phyloP scores from a whole-genome alignment of 2,797 vertebrate species.

The Philypnodon macrostomus region DNA sequence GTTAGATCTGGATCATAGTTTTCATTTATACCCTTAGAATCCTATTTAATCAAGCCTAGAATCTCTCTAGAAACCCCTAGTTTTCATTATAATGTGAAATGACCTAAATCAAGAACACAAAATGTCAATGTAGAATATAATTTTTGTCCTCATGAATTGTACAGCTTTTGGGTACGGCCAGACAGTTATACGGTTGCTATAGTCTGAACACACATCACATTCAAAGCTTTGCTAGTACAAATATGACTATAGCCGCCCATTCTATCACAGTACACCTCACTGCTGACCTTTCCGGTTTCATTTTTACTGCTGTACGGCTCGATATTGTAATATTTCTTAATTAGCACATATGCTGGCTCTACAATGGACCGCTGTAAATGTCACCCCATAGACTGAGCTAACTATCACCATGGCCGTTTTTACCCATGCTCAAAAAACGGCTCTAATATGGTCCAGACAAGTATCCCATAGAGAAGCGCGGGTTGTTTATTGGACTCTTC shows the following conservation, averaged over 20 bases:
- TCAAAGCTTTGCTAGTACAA: too few species aligned
- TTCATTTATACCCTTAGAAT: conserved; percentile 2
- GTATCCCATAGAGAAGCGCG: background rate
- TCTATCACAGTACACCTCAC: background rate
- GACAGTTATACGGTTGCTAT: background rate
- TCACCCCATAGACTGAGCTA: background rate
- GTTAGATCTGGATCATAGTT: too few species aligned
- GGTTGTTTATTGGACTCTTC: conserved; percentile 2
- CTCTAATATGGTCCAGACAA: conserved; percentile 3
- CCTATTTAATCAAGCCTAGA: background rate
- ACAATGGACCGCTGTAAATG: background rate
- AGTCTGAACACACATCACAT: too few species aligned
- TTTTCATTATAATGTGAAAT: too few species aligned
- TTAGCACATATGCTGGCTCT: background rate
- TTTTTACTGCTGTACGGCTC: too few species aligned
- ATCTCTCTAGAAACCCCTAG: too few species aligned
- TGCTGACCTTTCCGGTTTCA: background rate
- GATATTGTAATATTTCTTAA: background rate
- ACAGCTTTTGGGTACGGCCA: too few species aligned
- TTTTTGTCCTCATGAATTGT: too few species aligned
- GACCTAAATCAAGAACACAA: too few species aligned
- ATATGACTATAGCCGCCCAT: too few species aligned
- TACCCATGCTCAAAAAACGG: background rate
- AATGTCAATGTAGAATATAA: too few species aligned
- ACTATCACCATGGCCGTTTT: background rate